phyloP scores from a whole-genome alignment of 2,113 vertebrate genomes.

The Sander lucioperca region DNA sequence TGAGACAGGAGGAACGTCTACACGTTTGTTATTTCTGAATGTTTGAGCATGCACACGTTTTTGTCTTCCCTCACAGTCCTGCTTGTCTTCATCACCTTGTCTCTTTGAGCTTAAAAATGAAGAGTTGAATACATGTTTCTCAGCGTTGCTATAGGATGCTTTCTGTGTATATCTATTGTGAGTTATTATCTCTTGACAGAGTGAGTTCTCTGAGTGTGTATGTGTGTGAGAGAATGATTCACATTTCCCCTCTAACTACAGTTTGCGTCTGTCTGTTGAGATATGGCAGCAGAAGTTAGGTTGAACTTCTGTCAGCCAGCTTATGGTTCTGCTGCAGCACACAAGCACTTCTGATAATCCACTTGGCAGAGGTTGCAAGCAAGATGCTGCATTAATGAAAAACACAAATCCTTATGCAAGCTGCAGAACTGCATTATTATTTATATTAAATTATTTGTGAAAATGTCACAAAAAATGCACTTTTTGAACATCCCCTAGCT shows the following conservation, averaged over 20 bases:
- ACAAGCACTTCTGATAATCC: not conserved
- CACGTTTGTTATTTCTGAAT: conserved; percentile 22
- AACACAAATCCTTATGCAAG: not conserved
- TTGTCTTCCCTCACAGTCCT: conserved; percentile 1
- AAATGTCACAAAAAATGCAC: not conserved
- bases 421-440: not conserved
- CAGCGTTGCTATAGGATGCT: not conserved
- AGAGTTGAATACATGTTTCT: not conserved
- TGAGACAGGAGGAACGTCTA: conserved; percentile 37
- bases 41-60: conserved; percentile 32
- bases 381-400: not conserved
- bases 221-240: conserved; percentile 23
- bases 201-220: not conserved
- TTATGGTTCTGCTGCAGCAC: conserved; percentile 20
- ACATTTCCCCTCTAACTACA: not conserved
- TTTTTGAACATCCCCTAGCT: not conserved
- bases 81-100: not conserved
- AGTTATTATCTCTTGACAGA: not conserved
- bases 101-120: not conserved
- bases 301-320: conserved; percentile 53
- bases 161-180: not conserved
- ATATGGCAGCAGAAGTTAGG: conserved; percentile 54
- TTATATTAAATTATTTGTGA: not conserved
- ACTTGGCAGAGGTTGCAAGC: not conserved
- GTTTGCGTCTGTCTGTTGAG: conserved; percentile 5